Percentiles rank a stretch among this genome's conserved stretches.
Conservation (phyloP, 2,888 invertebrate species). For the Plagiodera versicolora region DNA sequence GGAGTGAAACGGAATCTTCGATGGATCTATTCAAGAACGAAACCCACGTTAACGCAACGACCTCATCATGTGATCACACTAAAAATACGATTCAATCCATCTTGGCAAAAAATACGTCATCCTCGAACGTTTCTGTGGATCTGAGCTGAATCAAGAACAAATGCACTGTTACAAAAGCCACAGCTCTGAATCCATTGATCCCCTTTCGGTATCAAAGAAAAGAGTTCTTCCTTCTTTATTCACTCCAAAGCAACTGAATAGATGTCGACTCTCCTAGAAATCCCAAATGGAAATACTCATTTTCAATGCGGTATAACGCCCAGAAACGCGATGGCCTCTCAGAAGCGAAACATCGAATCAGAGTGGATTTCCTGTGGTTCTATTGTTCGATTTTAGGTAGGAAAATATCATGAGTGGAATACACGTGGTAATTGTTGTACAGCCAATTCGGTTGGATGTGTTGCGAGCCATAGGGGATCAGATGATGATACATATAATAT, state of each 20-base stretch:
- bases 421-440: constrained; percentile 19
- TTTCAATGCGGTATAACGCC: constrained; percentile 17
- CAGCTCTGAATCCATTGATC: not conserved
- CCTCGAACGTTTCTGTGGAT: too few species aligned
- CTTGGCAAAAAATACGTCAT: too few species aligned
- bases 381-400: constrained; percentile 25
- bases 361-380: constrained; percentile 21
- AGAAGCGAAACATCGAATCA: constrained; percentile 22
- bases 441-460: not conserved
- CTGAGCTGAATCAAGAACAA: too few species aligned
- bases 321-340: constrained; percentile 16
- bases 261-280: not conserved
- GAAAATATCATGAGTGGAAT: constrained; percentile 20
- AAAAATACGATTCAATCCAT: too few species aligned
- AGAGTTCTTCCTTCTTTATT: not conserved
- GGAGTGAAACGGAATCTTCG: too few species aligned
- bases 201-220: not conserved
- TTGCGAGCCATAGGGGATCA: not conserved
- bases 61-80: too few species aligned
- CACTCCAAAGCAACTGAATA: not conserved
- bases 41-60: too few species aligned
- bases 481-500: not conserved
- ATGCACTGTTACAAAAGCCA: not conserved
- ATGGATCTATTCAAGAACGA: too few species aligned
- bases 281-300: not conserved